Evolutionary conservation across 2,888 invertebrate species (phyloP).

Genomic region (Epinotia demarniana): DNA sequence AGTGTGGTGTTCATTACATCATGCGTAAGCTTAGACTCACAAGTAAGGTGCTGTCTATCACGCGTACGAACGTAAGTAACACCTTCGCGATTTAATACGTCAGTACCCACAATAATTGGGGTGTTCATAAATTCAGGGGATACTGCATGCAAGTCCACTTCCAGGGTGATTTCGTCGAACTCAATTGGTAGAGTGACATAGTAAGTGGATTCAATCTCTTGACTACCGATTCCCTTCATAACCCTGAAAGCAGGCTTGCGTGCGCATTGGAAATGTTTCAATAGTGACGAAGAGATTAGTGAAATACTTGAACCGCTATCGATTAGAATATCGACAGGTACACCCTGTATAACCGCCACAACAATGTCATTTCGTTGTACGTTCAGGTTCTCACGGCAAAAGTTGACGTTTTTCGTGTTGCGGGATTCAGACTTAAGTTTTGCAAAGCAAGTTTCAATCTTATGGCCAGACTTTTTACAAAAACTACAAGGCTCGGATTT

Average conservation of each 20-base stretch:
- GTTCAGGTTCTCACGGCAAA: constrained; percentile 21
- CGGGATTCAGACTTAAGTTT: constrained; percentile 42
- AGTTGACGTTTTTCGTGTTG: constrained; percentile 42
- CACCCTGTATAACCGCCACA: constrained; percentile 18
- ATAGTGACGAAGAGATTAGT: constrained; percentile 22
- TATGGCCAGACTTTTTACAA: constrained; percentile 45
- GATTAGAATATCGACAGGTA: constrained; percentile 45
- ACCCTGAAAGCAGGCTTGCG: constrained; percentile 42
- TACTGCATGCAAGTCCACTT: constrained; percentile 49
- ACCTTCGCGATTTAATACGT: constrained; percentile 45
- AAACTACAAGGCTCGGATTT: constrained; percentile 24
- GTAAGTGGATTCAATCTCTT: constrained; percentile 40
- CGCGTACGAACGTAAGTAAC: background rate
- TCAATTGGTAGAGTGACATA: constrained; percentile 47
- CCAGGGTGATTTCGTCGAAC: constrained; percentile 47
- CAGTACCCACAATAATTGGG: constrained; percentile 50
- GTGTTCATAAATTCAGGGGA: constrained; percentile 44
- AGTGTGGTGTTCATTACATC: background rate
- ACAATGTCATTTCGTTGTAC: background rate
- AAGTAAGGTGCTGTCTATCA: background rate
- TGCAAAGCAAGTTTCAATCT: constrained; percentile 47
- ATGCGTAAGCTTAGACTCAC: background rate
- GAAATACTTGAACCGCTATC: constrained; percentile 42
- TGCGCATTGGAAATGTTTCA: constrained; percentile 46
- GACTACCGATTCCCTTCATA: constrained; percentile 46